phyloP scores from a whole-genome alignment of 2,113 vertebrate genomes.

The Grantiella picta region DNA sequence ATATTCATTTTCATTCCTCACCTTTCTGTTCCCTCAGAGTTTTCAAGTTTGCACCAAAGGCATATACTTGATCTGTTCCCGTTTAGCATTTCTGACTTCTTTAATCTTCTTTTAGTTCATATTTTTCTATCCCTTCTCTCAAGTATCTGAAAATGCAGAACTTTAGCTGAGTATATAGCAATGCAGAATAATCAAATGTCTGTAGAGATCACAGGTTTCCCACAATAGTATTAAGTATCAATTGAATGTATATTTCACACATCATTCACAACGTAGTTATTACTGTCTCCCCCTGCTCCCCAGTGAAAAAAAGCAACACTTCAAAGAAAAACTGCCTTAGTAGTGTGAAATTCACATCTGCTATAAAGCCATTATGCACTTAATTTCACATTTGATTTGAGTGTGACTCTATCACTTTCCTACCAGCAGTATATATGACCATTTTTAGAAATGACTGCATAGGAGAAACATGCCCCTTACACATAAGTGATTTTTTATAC shows the following conservation, averaged over 20 bases:
- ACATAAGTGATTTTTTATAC: neutral
- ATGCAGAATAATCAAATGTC: neutral
- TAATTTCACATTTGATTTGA: neutral
- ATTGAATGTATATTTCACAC: neutral
- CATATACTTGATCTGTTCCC: neutral
- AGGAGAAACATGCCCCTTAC: neutral
- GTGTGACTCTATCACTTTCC: neutral
- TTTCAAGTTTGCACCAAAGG: neutral
- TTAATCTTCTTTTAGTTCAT: neutral
- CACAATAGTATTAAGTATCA: neutral
- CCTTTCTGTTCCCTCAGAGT: neutral
- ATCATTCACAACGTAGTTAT: neutral
- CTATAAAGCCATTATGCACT: neutral
- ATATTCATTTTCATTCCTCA: neutral
- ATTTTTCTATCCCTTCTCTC: neutral
- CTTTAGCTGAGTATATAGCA: neutral
- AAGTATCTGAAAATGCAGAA: neutral
- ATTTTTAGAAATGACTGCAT: neutral
- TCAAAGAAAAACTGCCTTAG: neutral
- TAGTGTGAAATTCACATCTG: neutral
- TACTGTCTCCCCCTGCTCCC: neutral
- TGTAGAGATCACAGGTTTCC: neutral
- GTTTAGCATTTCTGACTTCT: neutral
- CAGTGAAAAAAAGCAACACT: neutral
- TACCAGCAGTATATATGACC: neutral